Evolutionary conservation across 2,797 vertebrate species (phyloP).

Genomic region (Oophaga sylvatica): DNA sequence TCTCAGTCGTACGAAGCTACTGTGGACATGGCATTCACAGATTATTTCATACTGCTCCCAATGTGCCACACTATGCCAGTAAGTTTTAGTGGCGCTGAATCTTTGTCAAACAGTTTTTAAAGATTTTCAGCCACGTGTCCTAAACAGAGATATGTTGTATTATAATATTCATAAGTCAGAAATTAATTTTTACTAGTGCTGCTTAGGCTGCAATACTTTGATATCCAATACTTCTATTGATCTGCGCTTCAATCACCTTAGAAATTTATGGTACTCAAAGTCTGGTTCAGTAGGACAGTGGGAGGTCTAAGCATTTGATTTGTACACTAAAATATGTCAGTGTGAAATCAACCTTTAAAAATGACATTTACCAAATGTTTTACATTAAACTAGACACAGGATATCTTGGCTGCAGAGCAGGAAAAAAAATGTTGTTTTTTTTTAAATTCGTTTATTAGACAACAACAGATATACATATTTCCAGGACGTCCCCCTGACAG

Average conservation of each 20-base stretch:
- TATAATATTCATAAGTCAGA: not conserved
- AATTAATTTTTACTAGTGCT: not conserved
- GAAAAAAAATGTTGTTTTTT: no score
- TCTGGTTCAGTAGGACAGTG: not conserved
- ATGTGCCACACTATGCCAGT: constrained; percentile 98
- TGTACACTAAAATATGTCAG: no score
- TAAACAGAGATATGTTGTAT: not conserved
- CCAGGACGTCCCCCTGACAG: no score
- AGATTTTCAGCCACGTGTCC: not conserved
- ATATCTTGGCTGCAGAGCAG: no score
- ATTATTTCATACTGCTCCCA: constrained; percentile 96
- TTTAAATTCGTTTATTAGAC: no score
- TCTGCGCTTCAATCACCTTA: no score
- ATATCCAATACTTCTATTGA: not conserved
- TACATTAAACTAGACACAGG: no score
- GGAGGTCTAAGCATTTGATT: no score
- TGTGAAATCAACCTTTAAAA: no score
- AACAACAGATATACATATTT: no score
- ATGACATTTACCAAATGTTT: no score
- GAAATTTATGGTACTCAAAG: not conserved
- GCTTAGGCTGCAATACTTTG: not conserved
- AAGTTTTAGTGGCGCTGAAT: constrained; percentile 70
- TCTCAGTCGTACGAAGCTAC: constrained; percentile 97
- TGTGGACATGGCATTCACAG: constrained; percentile 96
- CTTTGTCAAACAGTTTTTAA: not conserved